Conservation (phyloP, 2,113 vertebrate genomes). For the Ploceus nigricollis region DNA sequence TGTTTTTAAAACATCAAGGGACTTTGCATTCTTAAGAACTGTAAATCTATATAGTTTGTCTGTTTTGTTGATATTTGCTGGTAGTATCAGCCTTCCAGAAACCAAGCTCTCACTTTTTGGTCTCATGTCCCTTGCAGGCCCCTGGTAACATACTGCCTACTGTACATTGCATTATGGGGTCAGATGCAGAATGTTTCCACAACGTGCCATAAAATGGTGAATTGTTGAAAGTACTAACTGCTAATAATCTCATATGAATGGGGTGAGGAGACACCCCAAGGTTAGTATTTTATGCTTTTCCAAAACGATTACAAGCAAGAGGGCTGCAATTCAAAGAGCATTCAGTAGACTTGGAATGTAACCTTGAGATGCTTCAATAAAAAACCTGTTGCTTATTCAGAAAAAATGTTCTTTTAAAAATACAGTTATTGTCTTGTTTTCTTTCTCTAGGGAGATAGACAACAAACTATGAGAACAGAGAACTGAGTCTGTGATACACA, state of each 20-base stretch:
- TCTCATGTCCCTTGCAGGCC: neutral
- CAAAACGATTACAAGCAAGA: neutral
- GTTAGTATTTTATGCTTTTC: neutral
- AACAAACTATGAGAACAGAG: neutral
- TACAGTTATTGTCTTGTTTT: neutral
- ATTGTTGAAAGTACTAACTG: neutral
- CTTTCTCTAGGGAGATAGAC: neutral
- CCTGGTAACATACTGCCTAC: neutral
- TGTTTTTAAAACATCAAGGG: neutral
- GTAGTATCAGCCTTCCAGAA: neutral
- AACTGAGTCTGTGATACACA: neutral
- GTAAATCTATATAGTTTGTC: neutral
- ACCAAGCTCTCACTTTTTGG: neutral
- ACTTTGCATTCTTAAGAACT: neutral
- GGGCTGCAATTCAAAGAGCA: neutral
- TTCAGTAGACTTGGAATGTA: neutral
- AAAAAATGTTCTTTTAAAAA: neutral
- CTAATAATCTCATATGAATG: neutral
- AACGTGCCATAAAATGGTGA: neutral
- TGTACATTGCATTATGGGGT: neutral
- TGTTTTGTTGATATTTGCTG: neutral
- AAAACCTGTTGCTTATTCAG: neutral
- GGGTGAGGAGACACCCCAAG: neutral
- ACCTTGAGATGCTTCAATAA: neutral
- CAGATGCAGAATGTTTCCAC: neutral